Evolutionary conservation across 2,888 invertebrate genomes (phyloP).

Genomic region (Eupsilia transversa): DNA sequence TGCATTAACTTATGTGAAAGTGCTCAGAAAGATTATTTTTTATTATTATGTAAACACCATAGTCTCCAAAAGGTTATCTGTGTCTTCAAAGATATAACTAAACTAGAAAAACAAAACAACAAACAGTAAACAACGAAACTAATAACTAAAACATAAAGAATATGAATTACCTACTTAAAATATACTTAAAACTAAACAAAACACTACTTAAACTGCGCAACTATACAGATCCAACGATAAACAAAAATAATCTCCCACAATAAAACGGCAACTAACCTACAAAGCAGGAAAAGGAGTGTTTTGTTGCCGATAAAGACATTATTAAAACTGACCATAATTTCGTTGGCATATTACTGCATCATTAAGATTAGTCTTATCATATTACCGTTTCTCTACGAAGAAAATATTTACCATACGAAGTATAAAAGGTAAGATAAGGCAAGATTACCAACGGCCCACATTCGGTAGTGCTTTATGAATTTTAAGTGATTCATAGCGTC

Average conservation of each 20-base stretch:
- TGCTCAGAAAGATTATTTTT: neutral
- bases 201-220: constrained; percentile 41
- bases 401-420: constrained; percentile 81
- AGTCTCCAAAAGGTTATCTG: neutral
- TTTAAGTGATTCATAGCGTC: constrained; percentile 77
- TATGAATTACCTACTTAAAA: constrained; percentile 53
- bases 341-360: constrained; percentile 77
- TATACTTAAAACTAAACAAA: constrained; percentile 52
- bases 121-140: constrained; percentile 26
- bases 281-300: constrained; percentile 79
- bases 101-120: constrained; percentile 10
- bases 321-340: constrained; percentile 78
- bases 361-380: constrained; percentile 85
- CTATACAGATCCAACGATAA: constrained; percentile 70
- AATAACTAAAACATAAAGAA: constrained; percentile 41
- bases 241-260: constrained; percentile 76
- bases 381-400: constrained; percentile 76
- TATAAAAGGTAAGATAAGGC: constrained; percentile 79
- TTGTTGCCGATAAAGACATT: constrained; percentile 82
- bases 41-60: neutral
- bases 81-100: neutral
- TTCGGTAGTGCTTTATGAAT: constrained; percentile 84
- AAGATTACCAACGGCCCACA: constrained; percentile 81
- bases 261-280: constrained; percentile 77
- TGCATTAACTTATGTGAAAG: neutral